Conservation (phyloP, 2,797 vertebrate species). For the Eospalax fontanierii region DNA sequence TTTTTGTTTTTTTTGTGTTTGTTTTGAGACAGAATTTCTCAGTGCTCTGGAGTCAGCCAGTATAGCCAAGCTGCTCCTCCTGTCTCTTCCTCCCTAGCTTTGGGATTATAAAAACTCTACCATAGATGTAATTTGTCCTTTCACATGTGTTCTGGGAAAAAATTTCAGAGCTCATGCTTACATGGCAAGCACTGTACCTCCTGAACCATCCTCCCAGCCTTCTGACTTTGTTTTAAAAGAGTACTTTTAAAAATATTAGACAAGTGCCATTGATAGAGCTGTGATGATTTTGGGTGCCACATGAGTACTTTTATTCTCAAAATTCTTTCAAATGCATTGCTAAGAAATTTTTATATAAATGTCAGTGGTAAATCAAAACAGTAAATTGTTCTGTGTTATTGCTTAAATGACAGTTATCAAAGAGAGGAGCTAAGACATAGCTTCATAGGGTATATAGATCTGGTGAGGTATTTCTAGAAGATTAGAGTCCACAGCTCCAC, state of each 20-base stretch:
- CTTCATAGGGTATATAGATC: neutral
- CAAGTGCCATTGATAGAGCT: neutral
- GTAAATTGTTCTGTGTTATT: neutral
- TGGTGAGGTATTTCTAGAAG: neutral
- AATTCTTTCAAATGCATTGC: neutral
- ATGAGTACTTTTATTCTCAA: neutral
- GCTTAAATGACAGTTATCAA: neutral
- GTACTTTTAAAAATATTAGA: neutral
- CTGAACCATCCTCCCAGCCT: too few species aligned
- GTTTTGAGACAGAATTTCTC: neutral
- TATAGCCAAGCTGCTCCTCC: neutral
- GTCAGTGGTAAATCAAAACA: neutral
- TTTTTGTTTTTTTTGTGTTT: neutral
- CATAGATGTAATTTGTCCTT: neutral
- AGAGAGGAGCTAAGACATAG: neutral
- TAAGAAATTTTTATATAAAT: conserved; percentile 10
- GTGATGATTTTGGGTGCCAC: neutral
- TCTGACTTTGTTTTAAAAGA: neutral
- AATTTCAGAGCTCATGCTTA: too few species aligned
- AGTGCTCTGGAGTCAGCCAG: neutral
- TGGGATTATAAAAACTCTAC: neutral
- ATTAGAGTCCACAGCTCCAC: neutral
- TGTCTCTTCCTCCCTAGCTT: neutral
- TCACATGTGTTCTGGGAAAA: too few species aligned
- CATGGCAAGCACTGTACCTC: too few species aligned